Conservation (phyloP, 2,888 invertebrate genomes). For the Slavum lentiscoides region DNA sequence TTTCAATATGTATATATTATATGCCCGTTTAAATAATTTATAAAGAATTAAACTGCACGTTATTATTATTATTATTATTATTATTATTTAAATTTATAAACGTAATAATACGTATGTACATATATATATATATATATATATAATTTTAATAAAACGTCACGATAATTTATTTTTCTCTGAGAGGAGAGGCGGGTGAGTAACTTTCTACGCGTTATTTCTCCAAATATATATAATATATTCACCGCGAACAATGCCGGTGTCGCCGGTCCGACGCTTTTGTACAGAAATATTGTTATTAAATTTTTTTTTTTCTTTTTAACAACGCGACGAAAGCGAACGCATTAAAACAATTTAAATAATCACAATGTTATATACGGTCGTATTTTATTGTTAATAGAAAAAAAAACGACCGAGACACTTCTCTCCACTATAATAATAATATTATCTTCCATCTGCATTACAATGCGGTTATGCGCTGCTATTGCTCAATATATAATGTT, state of each 20-base stretch:
- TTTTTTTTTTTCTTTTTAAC: background rate
- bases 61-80: no score
- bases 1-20: background rate
- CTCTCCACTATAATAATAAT: no score
- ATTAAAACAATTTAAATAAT: conserved; percentile 8
- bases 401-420: background rate
- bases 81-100: background rate
- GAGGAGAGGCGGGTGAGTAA: background rate
- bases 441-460: no score
- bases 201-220: conserved; percentile 22
- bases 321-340: conserved; percentile 6
- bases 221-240: background rate
- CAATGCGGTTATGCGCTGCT: no score
- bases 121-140: no score
- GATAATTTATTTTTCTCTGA: background rate
- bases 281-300: background rate
- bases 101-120: background rate
- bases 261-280: background rate
- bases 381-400: background rate
- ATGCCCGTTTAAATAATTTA: background rate
- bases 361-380: no score
- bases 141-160: conserved; percentile 11
- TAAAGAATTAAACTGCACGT: background rate
- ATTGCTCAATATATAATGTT: no score
- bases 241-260: background rate